A percentile compares a stretch with the other conserved stretches of the same genome.
Evolutionary conservation across 2,888 invertebrate species (phyloP).

Genomic region (Cheilosia impressa): DNA sequence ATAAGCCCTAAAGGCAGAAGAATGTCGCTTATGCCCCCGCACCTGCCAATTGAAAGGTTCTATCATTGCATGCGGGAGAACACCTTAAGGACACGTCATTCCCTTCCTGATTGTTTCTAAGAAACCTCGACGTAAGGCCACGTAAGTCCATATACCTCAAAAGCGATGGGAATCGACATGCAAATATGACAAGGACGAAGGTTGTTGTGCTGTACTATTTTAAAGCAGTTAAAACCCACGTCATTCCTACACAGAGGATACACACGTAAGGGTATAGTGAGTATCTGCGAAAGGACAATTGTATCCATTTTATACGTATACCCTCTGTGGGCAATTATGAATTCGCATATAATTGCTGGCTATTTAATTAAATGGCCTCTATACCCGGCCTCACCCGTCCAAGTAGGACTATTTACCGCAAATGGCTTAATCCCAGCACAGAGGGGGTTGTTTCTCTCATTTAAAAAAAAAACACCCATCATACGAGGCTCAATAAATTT

Average conservation of each 20-base stretch:
- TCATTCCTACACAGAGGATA: background rate
- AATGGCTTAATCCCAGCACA: slow-evolving; percentile 64
- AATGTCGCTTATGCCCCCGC: slow-evolving; percentile 11
- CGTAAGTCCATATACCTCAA: slow-evolving; percentile 37
- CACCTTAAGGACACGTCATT: slow-evolving; percentile 57
- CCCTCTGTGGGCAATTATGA: slow-evolving; percentile 68
- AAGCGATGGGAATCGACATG: slow-evolving; percentile 44
- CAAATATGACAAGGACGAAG: slow-evolving; percentile 51
- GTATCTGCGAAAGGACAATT: slow-evolving; percentile 15
- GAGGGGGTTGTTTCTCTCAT: background rate
- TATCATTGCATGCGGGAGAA: slow-evolving; percentile 26
- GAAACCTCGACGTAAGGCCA: slow-evolving; percentile 42
- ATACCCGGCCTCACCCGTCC: slow-evolving; percentile 29
- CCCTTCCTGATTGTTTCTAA: slow-evolving; percentile 19
- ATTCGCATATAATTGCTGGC: slow-evolving; percentile 61
- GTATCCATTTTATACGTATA: slow-evolving; percentile 27
- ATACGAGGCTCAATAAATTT: slow-evolving; percentile 48
- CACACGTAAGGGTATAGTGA: background rate
- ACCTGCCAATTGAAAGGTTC: slow-evolving; percentile 12
- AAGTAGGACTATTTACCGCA: slow-evolving; percentile 44
- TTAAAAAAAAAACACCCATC: background rate
- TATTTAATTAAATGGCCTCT: slow-evolving; percentile 61
- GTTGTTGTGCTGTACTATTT: background rate
- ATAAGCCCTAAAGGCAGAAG: slow-evolving; percentile 49
- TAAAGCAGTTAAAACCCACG: background rate